These are phyloP conservation scores for Muscicapa striata DNA, from an alignment of 2,797 vertebrate genomes.

Conservation along the genomic window DNA sequence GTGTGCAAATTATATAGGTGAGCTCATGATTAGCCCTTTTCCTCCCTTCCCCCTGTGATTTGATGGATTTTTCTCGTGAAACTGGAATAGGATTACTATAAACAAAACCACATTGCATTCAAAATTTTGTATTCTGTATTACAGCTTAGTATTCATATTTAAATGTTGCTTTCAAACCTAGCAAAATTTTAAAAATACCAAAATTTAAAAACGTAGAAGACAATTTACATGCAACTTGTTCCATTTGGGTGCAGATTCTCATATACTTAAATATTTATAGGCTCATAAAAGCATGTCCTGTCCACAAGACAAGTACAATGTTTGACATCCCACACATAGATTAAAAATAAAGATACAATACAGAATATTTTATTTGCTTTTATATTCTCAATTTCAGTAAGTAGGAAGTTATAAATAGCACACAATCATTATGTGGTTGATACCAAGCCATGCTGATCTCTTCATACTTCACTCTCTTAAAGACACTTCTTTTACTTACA, in stretches of 20 bases:
- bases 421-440: constrained; percentile 41
- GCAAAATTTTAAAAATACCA: not conserved
- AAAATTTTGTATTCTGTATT: not conserved
- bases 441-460: constrained; percentile 30
- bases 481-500: constrained; percentile 29
- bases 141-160: not conserved
- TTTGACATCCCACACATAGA: constrained; percentile 39
- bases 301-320: constrained; percentile 48
- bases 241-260: constrained; percentile 22
- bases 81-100: not conserved
- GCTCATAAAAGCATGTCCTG: constrained; percentile 41
- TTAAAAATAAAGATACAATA: constrained; percentile 47
- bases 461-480: not conserved
- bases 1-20: not conserved
- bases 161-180: constrained; percentile 1
- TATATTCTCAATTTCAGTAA: constrained; percentile 45
- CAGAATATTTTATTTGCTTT: constrained; percentile 49
- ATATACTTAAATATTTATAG: constrained; percentile 25
- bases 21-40: constrained; percentile 44
- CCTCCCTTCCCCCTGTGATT: not conserved
- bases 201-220: constrained; percentile 11
- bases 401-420: constrained; percentile 54
- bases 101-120: not conserved
- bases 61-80: constrained; percentile 1
- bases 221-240: constrained; percentile 29